phyloP scores from a whole-genome alignment of 2,888 invertebrate species.

The Synergus umbraculus region DNA sequence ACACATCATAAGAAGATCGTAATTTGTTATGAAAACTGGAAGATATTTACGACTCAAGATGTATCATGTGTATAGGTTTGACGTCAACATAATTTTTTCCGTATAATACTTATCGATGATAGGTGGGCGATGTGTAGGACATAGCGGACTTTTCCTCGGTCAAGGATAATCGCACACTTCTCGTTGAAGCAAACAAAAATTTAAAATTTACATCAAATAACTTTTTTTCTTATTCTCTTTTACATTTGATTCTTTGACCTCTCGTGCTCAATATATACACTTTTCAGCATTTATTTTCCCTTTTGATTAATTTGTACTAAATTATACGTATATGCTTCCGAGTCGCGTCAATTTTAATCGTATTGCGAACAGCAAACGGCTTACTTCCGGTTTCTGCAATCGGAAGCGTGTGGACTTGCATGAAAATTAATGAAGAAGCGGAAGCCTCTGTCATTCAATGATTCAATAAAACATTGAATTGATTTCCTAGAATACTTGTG shows the following conservation, averaged over 20 bases:
- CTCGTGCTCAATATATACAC: not conserved
- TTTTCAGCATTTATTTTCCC: not conserved
- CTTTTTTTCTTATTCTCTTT: too few relatives aligned
- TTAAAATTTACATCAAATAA: too few relatives aligned
- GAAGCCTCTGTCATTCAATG: not conserved
- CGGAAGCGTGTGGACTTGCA: conserved; percentile 29
- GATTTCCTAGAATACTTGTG: not conserved
- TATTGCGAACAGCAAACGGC: not conserved
- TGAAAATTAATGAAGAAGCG: not conserved
- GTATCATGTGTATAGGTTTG: not conserved
- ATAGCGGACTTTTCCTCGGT: conserved; percentile 21
- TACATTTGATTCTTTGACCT: too few relatives aligned
- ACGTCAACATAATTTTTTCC: conserved; percentile 4
- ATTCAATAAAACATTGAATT: not conserved
- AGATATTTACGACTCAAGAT: conserved; percentile 7
- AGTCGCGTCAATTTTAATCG: not conserved
- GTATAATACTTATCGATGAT: not conserved
- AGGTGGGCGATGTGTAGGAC: conserved; percentile 17
- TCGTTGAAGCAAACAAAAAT: not conserved
- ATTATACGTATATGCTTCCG: not conserved
- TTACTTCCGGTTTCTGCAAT: conserved; percentile 11
- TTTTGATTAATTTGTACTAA: not conserved
- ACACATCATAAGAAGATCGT: not conserved
- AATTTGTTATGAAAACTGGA: not conserved
- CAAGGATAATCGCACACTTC: conserved; percentile 14